phyloP scores from a whole-genome alignment of 2,113 vertebrate species.

The Sterrhoptilus dennistouni region DNA sequence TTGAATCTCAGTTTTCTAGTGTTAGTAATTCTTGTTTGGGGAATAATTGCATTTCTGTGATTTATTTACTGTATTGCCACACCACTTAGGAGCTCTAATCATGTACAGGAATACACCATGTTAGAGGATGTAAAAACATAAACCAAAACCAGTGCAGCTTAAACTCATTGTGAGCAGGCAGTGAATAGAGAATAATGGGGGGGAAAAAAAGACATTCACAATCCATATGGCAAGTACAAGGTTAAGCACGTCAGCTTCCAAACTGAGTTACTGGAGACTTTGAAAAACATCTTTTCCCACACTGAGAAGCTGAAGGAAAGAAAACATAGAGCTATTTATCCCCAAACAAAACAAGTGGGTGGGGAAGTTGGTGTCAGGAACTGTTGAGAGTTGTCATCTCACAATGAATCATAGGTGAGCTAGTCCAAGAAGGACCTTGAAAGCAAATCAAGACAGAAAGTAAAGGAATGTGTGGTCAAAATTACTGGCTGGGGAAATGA shows the following conservation, averaged over 20 bases:
- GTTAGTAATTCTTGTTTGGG: not conserved
- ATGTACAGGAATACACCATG: not conserved
- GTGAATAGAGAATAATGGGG: not conserved
- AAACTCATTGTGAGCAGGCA: not conserved
- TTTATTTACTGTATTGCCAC: not conserved
- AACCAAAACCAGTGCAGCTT: not conserved
- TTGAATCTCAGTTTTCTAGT: not conserved
- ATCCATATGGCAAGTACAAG: not conserved
- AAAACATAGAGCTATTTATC: not conserved
- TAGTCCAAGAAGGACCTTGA: not conserved
- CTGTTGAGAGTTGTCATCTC: not conserved
- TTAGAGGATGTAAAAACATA: not conserved
- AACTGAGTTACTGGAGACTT: not conserved
- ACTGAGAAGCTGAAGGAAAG: not conserved
- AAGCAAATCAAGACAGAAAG: not conserved
- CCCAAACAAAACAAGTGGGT: not conserved
- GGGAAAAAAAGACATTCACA: not conserved
- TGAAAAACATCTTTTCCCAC: not conserved
- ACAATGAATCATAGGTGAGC: not conserved
- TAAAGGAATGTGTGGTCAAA: not conserved
- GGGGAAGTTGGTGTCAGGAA: not conserved
- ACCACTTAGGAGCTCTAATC: not conserved
- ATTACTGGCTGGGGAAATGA: not conserved
- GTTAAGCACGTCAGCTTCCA: not conserved
- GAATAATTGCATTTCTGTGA: not conserved